Base-by-base conservation (phyloP, 2,888 invertebrate genomes). In the Epinotia bilunana region DNA sequence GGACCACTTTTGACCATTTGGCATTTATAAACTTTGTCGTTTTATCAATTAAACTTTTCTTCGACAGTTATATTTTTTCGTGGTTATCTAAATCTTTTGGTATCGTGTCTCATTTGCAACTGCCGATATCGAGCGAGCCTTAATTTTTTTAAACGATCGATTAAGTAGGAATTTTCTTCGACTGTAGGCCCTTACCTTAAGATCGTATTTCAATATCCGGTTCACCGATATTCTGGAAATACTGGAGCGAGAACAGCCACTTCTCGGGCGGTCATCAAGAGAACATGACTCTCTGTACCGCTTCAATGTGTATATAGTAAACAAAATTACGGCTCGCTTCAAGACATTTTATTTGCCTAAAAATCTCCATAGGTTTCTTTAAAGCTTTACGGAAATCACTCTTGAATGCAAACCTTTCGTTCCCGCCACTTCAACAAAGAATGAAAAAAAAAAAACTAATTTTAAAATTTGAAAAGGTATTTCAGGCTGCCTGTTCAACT, bases 241-340 rank as follows among this genome's bases (percentile, higher is more conserved):
- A 28, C 23, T 53, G n/a, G 9, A 43, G 11, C 43, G 43, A 43
- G 43, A 12, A 43, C 43, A 12, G 43, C 9, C 43, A 3, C 43
- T 43, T 43, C 43, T 43, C 43, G 11, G 43, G 12, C 43, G 43
- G 43, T 43, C 43, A 12, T 43, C 43, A 43, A 43, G 43, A 43
- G 43, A 43, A 11, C 43, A 12, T 43, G 43, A 9, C 43, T 11
- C 43, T 2, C 20, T 55, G 18, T 55, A 57, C 55, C 55, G 55
- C 18, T 57, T 57, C 18, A 57, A 57, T 57, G 55, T 57, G 20
- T 57, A n/a, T n/a, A n/a, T n/a, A 57, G 20, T 57, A 57, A 55
- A 57, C 55, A 57, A 57, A 57, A 20, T 57, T 6, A 57, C 20
- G 57, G 3, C 57, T 57, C 12, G 57, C 57, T 57, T 12, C 20